Base-by-base conservation (phyloP, 2,797 vertebrate genomes). In the Agapornis canus region DNA sequence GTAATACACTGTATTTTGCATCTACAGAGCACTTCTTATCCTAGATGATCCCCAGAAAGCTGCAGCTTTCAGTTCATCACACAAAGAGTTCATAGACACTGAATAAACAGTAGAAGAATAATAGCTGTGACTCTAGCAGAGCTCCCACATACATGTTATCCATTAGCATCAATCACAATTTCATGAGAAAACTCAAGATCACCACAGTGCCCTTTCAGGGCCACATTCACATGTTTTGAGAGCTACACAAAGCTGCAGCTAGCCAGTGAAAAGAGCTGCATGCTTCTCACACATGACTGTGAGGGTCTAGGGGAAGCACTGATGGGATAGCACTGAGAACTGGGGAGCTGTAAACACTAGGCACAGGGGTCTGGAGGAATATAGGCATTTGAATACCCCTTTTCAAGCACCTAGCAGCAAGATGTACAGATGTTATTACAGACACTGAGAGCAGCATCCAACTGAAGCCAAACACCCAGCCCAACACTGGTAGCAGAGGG, bases 121-220 rank as follows among this genome's bases (percentile, higher is more conserved):
- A 75, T 6, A 31, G 37, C 68, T 42, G 63, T 63, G 80, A 52
- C 77, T 85, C 51, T 60, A 93, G 80, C 65, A 90, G 71, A 82
- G 82, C 83, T 61, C 48, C 60, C 39, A 54, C 20, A 14, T 51
- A 11, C 3, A n/a, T 52, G 69, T 80, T 52, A 39, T 21, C 73
- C 85, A 56, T 94, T 90, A 95, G 66, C 60, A 93, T 69, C 81
- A 69, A 82, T 80, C 64, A 90, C 49, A 70, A 81, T 72, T 94
- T 92, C 49, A 59, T 83, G 63, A 82, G 54, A 31, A 81, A 56
- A 23, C 1, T 60, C 39, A 47, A 81, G 61, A 81, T 52, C 31
- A 40, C 13, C 48, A 13, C 27, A 52, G 27, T 31, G 52, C 48
- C 60, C 57, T 94, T 75, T 64, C 69, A 84, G 88, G 48, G 81